Conservation (phyloP, 35 echinoderm and acorn worm genomes). For the Eucidaris tribuloides region DNA sequence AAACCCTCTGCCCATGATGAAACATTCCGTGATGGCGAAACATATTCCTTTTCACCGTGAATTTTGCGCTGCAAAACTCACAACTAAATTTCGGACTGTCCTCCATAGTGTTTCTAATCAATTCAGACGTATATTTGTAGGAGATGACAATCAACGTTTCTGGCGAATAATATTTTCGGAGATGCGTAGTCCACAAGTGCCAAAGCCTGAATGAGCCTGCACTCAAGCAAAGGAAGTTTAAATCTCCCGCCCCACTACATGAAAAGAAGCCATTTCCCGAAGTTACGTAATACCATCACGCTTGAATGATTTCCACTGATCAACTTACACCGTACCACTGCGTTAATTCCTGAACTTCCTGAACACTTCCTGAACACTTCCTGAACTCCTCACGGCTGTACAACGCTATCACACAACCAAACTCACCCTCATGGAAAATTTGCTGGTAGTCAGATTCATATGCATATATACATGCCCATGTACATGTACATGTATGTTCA, state of each 20-base stretch:
- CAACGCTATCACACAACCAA: too few species aligned
- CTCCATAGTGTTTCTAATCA: not conserved
- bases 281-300: constrained; percentile 6
- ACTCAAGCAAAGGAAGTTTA: not conserved
- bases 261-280: not conserved
- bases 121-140: not conserved
- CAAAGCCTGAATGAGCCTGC: not conserved
- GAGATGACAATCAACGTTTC: not conserved
- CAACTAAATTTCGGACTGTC: not conserved
- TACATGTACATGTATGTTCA: too few species aligned
- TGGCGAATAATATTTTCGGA: not conserved
- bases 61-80: not conserved
- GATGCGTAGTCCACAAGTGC: not conserved
- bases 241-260: not conserved
- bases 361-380: too few species aligned
- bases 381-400: too few species aligned
- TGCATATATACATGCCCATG: too few species aligned
- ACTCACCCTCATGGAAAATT: too few species aligned
- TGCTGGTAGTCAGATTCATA: too few species aligned
- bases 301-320: constrained; percentile 2
- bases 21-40: not conserved
- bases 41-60: not conserved
- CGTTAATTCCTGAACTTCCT: too few species aligned
- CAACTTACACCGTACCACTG: too few species aligned
- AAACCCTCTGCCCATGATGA: not conserved